Evolutionary conservation across 2,888 invertebrate genomes (phyloP).

Genomic region (Iphiclides podalirius): DNA sequence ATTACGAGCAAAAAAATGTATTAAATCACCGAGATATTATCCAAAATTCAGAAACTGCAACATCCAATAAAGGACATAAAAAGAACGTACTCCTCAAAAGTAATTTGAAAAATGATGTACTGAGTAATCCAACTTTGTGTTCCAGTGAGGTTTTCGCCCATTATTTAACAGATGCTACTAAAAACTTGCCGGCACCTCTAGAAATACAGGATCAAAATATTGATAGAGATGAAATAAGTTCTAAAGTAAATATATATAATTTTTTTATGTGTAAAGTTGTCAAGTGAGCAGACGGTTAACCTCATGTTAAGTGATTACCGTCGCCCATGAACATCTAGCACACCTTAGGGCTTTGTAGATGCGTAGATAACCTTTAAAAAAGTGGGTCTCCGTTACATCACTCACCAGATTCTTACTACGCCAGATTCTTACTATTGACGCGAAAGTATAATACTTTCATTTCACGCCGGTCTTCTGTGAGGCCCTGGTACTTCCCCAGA

Average conservation of each 20-base stretch:
- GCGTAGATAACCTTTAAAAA: too few relatives aligned
- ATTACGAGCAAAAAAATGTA: conserved; percentile 51
- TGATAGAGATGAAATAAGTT: conserved; percentile 41
- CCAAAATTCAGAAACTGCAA: background rate
- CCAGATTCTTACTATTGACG: too few relatives aligned
- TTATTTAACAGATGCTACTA: conserved; percentile 53
- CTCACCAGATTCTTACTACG: too few relatives aligned
- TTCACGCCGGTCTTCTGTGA: too few relatives aligned
- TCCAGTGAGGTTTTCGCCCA: conserved; percentile 62
- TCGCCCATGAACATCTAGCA: too few relatives aligned
- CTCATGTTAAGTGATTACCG: too few relatives aligned
- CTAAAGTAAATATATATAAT: conserved; percentile 50
- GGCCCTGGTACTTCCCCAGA: too few relatives aligned
- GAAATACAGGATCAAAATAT: conserved; percentile 43
- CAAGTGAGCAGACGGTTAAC: too few relatives aligned
- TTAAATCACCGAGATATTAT: conserved; percentile 32
- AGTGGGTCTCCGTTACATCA: too few relatives aligned
- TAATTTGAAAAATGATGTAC: conserved; percentile 36
- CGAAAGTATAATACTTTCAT: too few relatives aligned
- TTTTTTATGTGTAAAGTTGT: too few relatives aligned
- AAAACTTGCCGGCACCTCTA: conserved; percentile 35
- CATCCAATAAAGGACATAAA: conserved; percentile 7
- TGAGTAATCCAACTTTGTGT: conserved; percentile 56
- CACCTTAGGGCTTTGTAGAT: too few relatives aligned
- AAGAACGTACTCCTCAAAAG: background rate